Conservation (phyloP, 2,888 invertebrate genomes). For the Adelognathus sp. region DNA sequence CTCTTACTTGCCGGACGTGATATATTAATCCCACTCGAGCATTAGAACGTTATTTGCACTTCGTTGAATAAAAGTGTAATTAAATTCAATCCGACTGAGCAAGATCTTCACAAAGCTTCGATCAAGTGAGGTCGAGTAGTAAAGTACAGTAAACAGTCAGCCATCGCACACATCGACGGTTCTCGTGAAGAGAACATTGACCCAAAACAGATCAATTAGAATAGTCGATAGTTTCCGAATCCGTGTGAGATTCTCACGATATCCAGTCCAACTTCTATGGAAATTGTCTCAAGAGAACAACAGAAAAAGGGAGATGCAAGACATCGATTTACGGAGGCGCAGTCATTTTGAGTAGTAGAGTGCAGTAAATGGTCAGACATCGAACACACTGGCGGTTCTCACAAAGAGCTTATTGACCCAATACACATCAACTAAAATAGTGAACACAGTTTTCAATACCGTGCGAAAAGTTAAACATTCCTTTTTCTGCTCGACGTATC, state of each 20-base stretch:
- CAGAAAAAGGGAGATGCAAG: too few species aligned
- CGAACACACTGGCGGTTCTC: neutral
- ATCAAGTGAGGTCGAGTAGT: neutral
- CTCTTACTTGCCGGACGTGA: neutral
- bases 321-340: too few species aligned
- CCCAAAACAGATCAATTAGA: neutral
- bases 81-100: neutral
- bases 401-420: neutral
- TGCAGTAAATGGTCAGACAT: neutral
- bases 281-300: too few species aligned
- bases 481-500: constrained; percentile 1
- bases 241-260: neutral
- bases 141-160: neutral
- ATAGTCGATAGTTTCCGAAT: neutral
- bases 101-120: neutral
- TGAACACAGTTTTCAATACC: neutral
- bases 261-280: too few species aligned
- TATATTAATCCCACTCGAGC: neutral
- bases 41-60: constrained; percentile 23
- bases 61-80: constrained; percentile 11
- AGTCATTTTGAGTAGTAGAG: too few species aligned
- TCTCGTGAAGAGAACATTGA: neutral
- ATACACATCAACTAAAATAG: neutral
- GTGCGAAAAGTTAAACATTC: neutral
- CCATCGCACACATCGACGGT: neutral